Base-by-base conservation (phyloP, 2,113 vertebrate species). In the Sarotherodon lohbergeri region DNA sequence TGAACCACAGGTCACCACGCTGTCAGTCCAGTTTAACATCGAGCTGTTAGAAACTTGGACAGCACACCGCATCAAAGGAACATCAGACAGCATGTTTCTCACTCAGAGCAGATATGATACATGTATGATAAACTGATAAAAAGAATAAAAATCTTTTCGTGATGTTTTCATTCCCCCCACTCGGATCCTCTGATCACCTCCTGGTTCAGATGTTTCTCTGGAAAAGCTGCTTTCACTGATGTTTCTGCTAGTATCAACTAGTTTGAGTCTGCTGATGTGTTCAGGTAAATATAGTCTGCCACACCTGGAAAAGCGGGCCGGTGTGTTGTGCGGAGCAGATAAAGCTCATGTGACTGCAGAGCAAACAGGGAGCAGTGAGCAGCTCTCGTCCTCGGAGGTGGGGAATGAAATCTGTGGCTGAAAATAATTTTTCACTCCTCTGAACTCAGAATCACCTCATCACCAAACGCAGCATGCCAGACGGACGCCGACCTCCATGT, bases 401-500 rank as follows among this genome's bases (percentile, higher is more conserved):
- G 7, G 22, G 78, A 85, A 5, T 54, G 2, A 86, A 79, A 84
- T 81, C 48, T 52, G 32, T 29, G 22, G 13, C 66, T 48, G 8
- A 39, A 63, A 55, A 90, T n/a, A n/a, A 71, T n/a, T 71, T 86
- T 71, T 85, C 84, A 48, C 63, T 56, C 36, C 36, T 82, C 48
- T 91, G 85, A 90, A 93, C 87, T 86, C 43, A 1, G n/a, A 81
- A 71, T 85, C 73, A 83, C 82, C 90, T 91, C 86, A 73, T 90
- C 88, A 85, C 41, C 80, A 56, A 68, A 83, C 5, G 1, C 80
- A 85, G 84, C 48, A 57, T 7, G 14, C 36, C 68, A 57, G 73
- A 8, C 82, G 24, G 55, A 90, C 59, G 52, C 88, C 2, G 57
- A 76, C 22, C 43, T 57, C 85, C 59, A 43, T 61, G 46, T 92